Evolutionary conservation across 2,888 invertebrate genomes (phyloP).

Genomic region (Antitype chi): DNA sequence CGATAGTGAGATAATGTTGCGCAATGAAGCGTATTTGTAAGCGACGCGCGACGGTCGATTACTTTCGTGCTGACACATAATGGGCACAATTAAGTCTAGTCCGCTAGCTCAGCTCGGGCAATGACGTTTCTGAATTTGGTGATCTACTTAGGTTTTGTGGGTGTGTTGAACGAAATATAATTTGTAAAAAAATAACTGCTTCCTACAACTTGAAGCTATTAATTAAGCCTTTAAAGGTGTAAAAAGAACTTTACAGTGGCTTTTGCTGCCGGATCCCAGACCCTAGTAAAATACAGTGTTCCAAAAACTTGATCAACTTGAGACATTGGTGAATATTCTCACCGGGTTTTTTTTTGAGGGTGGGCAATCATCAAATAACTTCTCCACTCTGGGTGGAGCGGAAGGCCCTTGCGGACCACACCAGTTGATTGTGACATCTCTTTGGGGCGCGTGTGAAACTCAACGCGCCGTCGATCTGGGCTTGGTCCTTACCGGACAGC

Average conservation of each 20-base stretch:
- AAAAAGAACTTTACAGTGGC: not conserved
- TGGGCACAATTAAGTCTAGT: not conserved
- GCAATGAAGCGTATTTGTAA: constrained; percentile 48
- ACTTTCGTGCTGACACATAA: not conserved
- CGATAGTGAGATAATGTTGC: constrained; percentile 53
- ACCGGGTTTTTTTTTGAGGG: too few species aligned
- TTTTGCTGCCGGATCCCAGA: not conserved
- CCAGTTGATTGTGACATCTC: too few species aligned
- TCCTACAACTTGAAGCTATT: too few species aligned
- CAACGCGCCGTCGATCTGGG: too few species aligned
- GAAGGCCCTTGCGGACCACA: too few species aligned
- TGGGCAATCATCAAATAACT: too few species aligned
- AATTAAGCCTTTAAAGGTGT: not conserved
- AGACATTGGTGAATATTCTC: not conserved
- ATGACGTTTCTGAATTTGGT: not conserved
- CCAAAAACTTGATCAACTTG: not conserved
- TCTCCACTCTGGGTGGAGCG: too few species aligned
- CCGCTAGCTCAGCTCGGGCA: not conserved
- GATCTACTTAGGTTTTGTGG: not conserved
- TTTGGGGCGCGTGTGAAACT: too few species aligned
- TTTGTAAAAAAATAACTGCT: not conserved
- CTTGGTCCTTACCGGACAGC: too few species aligned
- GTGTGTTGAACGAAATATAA: not conserved
- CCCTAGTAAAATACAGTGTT: not conserved
- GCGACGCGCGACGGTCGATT: constrained; percentile 19